Evolutionary conservation across 92 coral and sea anemone species (phyloP), one percentile per base, ranked within the genome.

Genomic region (Palythoa caribaeorum): DNA sequence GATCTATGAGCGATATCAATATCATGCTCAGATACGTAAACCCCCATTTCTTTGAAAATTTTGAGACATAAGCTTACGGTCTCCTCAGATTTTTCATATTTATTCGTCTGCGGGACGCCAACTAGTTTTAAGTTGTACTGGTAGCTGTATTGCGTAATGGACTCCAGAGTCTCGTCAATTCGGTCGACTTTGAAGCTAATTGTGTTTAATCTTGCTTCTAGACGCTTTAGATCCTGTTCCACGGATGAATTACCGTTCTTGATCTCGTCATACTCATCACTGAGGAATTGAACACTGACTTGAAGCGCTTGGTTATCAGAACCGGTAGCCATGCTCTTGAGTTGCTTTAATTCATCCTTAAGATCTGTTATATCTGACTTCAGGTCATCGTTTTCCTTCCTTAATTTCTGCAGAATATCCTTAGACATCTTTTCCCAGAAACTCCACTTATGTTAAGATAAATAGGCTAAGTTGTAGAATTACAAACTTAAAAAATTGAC

Each of bases 371-470:
- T 69, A 28, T 70, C 53, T 73, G 48, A 37, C 72, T 85, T 85
- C 78, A 72, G 75, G n/a, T 71, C 88, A 37, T 85, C 88, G 78
- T 85, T 85, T 71, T 85, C 62, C 74, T 85, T 73, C 60, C 62
- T 71, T 35, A 85, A 21, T 85, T 85, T 85, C 70, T 71, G 76
- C 48, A 71, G 19, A 14, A 12, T 37, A 36, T 71, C 76, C 47
- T 71, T 71, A 35, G 76, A 35, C 76, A 71, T 71, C 76, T 71
- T 71, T 71, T 38, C 47, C 76, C 47, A 71, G 47, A 62, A 62
- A 62, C 69, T 62, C 69, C 69, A 62, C 69, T 62, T 62, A 62
- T 44, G 2, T 44, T 44, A 44, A 44, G 50, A 44, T 44, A 44
- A 44, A 44, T 44, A 3, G 50, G 50, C 50, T 44, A 44, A 44